A percentile compares a stretch with the other conserved stretches of the same genome.
Conservation (phyloP, 2,797 vertebrate species). For the Poeciliopsis gracilis region DNA sequence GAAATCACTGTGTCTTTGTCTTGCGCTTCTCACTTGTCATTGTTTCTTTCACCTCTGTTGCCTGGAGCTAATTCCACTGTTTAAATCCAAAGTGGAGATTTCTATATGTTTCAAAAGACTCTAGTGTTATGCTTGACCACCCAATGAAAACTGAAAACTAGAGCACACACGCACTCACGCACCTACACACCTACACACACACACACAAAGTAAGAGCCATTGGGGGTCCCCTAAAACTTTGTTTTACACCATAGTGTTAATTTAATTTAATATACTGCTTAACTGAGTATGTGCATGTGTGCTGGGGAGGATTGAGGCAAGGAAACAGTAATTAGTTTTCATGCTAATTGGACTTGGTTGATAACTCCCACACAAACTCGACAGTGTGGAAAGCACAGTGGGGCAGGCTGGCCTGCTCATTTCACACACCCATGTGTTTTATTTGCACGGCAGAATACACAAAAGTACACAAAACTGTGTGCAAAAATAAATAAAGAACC, state of each 20-base stretch:
- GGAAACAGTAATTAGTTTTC: slow-evolving; percentile 45
- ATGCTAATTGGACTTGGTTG: slow-evolving; percentile 54
- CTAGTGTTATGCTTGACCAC: slow-evolving; percentile 40
- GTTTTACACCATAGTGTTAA: slow-evolving; percentile 64
- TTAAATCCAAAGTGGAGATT: slow-evolving; percentile 41
- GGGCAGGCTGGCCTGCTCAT: slow-evolving; percentile 34
- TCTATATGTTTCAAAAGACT: slow-evolving; percentile 44
- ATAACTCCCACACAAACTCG: slow-evolving; percentile 65
- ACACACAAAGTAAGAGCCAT: slow-evolving; percentile 34
- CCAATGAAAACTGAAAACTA: slow-evolving; percentile 56
- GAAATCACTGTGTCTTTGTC: slow-evolving; percentile 11
- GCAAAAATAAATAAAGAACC: slow-evolving; percentile 23
- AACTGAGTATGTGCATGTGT: slow-evolving; percentile 13
- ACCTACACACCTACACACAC: slow-evolving; percentile 11
- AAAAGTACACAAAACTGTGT: background rate
- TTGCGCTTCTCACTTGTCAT: slow-evolving; percentile 5
- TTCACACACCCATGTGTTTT: slow-evolving; percentile 10
- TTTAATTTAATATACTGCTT: slow-evolving; percentile 69
- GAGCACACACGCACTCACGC: slow-evolving; percentile 22
- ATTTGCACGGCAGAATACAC: slow-evolving; percentile 17
- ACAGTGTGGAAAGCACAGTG: slow-evolving; percentile 49
- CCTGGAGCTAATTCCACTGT: slow-evolving; percentile 37
- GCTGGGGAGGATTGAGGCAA: slow-evolving; percentile 20
- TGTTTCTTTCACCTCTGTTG: slow-evolving; percentile 7
- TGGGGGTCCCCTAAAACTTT: slow-evolving; percentile 41